Conservation (phyloP, 2,888 invertebrate species). For the Diachrysia chrysitis region DNA sequence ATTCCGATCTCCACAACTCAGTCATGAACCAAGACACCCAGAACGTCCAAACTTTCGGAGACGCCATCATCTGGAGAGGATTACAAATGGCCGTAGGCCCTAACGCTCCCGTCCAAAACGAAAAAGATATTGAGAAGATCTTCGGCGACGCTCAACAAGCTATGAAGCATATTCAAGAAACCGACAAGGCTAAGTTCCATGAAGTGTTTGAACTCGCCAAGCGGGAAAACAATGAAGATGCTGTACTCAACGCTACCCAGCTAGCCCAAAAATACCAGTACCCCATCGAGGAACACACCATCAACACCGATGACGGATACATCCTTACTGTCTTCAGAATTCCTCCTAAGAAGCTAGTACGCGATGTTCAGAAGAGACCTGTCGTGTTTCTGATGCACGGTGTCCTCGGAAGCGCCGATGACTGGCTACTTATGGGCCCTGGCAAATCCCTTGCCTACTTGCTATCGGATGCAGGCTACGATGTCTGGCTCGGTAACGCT, state of each 20-base stretch:
- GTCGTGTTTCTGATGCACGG: conserved; percentile 90
- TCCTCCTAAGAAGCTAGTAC: conserved; percentile 66
- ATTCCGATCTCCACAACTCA: conserved; percentile 57
- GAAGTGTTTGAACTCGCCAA: conserved; percentile 62
- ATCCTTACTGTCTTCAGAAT: conserved; percentile 81
- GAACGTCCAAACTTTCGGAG: conserved; percentile 46
- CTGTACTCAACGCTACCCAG: conserved; percentile 64
- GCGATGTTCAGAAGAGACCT: conserved; percentile 70
- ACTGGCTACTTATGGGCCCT: conserved; percentile 91
- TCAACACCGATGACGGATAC: conserved; percentile 84
- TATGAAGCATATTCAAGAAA: conserved; percentile 71
- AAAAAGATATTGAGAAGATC: conserved; percentile 74
- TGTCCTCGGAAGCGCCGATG: conserved; percentile 91
- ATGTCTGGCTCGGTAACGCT: conserved; percentile 85
- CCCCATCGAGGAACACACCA: conserved; percentile 76
- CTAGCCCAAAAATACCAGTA: conserved; percentile 77
- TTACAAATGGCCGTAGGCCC: conserved; percentile 65
- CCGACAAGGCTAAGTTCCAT: conserved; percentile 74
- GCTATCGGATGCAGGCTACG: conserved; percentile 79
- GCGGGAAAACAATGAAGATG: conserved; percentile 67
- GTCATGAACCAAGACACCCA: conserved; percentile 57
- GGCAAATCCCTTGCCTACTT: conserved; percentile 83
- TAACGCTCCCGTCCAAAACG: conserved; percentile 55
- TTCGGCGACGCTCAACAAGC: conserved; percentile 75
- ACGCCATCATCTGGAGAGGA: conserved; percentile 69